Evolutionary conservation across 2,888 invertebrate species (phyloP), one percentile per base, ranked within the genome.

Genomic region (Platycheirus rosarum): DNA sequence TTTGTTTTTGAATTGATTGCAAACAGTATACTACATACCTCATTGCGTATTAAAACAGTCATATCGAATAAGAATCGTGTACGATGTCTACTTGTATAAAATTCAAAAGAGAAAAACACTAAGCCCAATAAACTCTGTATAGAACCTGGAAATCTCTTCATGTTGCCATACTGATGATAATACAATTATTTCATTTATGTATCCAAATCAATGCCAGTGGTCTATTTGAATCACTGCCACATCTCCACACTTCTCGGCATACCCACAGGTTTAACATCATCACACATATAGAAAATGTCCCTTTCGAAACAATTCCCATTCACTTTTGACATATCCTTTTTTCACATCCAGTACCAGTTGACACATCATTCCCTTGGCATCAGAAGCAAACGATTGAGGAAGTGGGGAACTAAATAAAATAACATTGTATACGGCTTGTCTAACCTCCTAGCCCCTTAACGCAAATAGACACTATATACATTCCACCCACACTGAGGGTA

Each of bases 321-420:
- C 51, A 42, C 8, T 44, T 53, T 51, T 73, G 71, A 66, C 66
- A 40, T 51, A 66, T 71, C 66, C 46, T 71, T 62, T 79, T 63
- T 63, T 79, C 68, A 11, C 73, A 69, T 14, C 11, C n/a, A n/a
- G n/a, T n/a, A n/a, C n/a, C n/a, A 55, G 40, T 68, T 79, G 63
- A 57, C 74, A 78, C 26, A 60, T 51, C 48, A 74, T 48, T 26
- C 40, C 16, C 53, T 49, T 16, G 35, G 5, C 55, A 37, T 2
- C 29, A 32, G 16, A 13, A n/a, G 26, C 23, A 65, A 71, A 37
- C 46, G 46, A 55, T 6, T 26, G 26, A 26, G n/a, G n/a, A n/a
- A n/a, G n/a, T n/a, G n/a, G n/a, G n/a, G 46, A 69, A 70, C 49
- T 74, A 60, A 73, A 46, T 63, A 44, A 63, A 63, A 69, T 32